Conservation (phyloP, 2,797 vertebrate genomes). For the Pristis pectinata region DNA sequence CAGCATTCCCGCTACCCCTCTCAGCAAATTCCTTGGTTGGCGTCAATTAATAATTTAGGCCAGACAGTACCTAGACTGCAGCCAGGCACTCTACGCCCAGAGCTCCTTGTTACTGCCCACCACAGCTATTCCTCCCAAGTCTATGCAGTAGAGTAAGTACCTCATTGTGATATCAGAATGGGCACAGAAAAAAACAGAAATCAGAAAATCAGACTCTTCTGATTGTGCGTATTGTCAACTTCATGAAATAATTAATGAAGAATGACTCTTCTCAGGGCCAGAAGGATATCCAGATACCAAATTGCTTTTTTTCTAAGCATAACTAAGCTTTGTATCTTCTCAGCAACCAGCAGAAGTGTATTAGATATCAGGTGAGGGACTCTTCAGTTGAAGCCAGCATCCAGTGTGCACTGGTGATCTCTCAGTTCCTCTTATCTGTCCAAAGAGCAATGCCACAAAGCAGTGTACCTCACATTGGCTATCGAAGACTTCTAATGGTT, state of each 20-base stretch:
- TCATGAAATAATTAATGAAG: too few species aligned
- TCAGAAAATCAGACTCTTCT: too few species aligned
- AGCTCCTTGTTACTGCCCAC: too few species aligned
- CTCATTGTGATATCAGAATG: background rate
- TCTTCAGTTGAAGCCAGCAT: background rate
- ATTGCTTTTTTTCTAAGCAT: background rate
- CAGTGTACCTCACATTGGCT: background rate
- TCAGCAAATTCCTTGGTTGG: too few species aligned
- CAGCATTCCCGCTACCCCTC: too few species aligned
- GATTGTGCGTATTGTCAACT: too few species aligned
- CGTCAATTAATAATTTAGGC: too few species aligned
- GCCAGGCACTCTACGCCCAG: too few species aligned
- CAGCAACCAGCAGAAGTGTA: background rate
- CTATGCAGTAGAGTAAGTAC: background rate
- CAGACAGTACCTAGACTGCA: too few species aligned
- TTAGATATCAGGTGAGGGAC: background rate
- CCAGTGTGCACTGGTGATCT: background rate
- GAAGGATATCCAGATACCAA: background rate
- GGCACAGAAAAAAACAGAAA: background rate
- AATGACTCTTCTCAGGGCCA: too few species aligned
- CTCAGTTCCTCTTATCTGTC: background rate
- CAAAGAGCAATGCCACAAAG: background rate
- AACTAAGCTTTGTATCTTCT: background rate
- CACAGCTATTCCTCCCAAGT: background rate
- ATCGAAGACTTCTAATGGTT: too few species aligned